Evolutionary conservation across 2,113 vertebrate species (phyloP).

Genomic region (Sarotherodon lohbergeri): DNA sequence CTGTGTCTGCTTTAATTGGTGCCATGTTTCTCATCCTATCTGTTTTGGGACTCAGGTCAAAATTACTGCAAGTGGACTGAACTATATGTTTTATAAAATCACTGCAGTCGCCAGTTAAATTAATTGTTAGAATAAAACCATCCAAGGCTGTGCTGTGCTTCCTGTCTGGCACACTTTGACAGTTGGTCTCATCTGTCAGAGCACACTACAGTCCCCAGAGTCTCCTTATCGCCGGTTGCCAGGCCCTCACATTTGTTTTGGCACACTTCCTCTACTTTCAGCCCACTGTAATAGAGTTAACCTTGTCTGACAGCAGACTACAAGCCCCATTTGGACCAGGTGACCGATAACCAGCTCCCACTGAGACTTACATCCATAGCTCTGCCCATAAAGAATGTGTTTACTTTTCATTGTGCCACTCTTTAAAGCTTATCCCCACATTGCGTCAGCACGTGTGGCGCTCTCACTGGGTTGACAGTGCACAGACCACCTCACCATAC

Average conservation of each 20-base stretch:
- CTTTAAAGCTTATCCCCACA: neutral
- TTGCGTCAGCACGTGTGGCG: neutral
- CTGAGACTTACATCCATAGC: neutral
- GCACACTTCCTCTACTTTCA: constrained; percentile 23
- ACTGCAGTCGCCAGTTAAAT: neutral
- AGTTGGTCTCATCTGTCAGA: neutral
- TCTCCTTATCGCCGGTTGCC: constrained; percentile 5
- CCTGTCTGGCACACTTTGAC: neutral
- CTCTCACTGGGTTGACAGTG: neutral
- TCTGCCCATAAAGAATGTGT: neutral
- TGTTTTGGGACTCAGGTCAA: neutral
- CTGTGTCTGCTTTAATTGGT: neutral
- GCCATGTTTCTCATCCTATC: neutral
- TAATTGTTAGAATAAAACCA: neutral
- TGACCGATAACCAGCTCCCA: neutral
- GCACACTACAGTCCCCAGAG: neutral
- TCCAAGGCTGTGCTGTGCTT: neutral
- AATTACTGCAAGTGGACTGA: neutral
- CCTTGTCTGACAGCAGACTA: neutral
- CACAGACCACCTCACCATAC: neutral
- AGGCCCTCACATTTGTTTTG: constrained; percentile 9
- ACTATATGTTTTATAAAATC: neutral
- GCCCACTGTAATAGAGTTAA: neutral
- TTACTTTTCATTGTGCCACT: neutral
- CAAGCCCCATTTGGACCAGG: neutral